phyloP scores from a whole-genome alignment of 2,888 invertebrate genomes.

The Neuroscelio doddi region DNA sequence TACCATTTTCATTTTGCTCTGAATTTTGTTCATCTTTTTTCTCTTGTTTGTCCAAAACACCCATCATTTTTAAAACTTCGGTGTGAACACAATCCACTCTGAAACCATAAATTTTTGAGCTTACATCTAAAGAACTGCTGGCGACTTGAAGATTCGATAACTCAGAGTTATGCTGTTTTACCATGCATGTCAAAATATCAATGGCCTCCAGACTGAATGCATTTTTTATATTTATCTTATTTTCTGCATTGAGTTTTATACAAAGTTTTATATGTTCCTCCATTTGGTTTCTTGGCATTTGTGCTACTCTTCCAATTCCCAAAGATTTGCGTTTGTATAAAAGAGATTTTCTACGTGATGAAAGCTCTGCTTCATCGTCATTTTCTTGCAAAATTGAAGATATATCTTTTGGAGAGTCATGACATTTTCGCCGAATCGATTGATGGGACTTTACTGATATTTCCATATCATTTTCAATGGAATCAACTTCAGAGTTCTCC shows the following conservation, averaged over 20 bases:
- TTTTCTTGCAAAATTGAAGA: constrained; percentile 50
- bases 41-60: constrained; percentile 75
- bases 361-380: constrained; percentile 60
- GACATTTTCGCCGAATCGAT: no score
- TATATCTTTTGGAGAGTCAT: no score
- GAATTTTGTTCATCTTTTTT: constrained; percentile 35
- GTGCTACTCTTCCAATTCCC: constrained; percentile 48
- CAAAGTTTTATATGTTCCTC: constrained; percentile 57
- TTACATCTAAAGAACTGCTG: constrained; percentile 89
- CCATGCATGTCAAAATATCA: constrained; percentile 85
- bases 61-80: constrained; percentile 85
- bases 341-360: constrained; percentile 44
- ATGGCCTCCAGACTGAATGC: constrained; percentile 91
- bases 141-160: constrained; percentile 86
- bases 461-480: no score
- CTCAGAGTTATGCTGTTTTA: constrained; percentile 81
- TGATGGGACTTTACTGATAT: no score
- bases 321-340: constrained; percentile 53
- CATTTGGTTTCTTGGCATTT: constrained; percentile 55
- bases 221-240: constrained; percentile 89
- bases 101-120: constrained; percentile 89
- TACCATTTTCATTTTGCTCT: constrained; percentile 49
- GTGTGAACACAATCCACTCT: constrained; percentile 90
- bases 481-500: no score
- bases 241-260: constrained; percentile 59